phyloP scores from a whole-genome alignment of 2,888 invertebrate genomes.

The Drosophila colorata region DNA sequence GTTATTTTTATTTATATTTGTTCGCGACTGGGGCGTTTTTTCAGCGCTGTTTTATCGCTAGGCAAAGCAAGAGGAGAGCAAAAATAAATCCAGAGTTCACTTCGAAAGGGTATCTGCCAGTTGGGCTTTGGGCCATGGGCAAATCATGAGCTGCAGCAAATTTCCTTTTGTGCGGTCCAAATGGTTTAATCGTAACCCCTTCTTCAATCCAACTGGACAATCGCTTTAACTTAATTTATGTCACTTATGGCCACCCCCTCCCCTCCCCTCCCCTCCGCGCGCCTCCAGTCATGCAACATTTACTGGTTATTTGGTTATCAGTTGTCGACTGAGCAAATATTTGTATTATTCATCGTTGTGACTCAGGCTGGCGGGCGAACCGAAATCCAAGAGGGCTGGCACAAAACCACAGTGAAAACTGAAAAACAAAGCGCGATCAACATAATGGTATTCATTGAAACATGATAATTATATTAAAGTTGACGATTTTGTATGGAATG shows the following conservation, averaged over 20 bases:
- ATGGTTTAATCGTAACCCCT: background rate
- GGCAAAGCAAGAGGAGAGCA: background rate
- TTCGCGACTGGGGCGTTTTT: conserved; percentile 19
- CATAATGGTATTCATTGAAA: conserved; percentile 12
- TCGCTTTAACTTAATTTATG: conserved; percentile 12
- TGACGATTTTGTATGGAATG: conserved; percentile 1
- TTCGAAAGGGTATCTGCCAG: background rate
- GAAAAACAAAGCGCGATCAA: conserved; percentile 7
- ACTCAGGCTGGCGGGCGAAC: conserved; percentile 18
- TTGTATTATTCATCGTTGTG: conserved; percentile 52
- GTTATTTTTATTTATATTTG: background rate
- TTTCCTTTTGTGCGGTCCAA: background rate
- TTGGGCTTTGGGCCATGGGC: background rate
- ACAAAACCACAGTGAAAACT: conserved; percentile 10
- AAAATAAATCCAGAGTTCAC: too few species aligned
- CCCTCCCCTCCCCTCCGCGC: too few species aligned
- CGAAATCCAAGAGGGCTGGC: background rate
- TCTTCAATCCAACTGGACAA: background rate
- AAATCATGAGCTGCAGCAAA: background rate
- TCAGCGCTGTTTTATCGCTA: conserved; percentile 6
- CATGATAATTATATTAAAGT: conserved; percentile 40
- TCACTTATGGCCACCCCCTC: conserved; percentile 4
- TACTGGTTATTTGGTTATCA: conserved; percentile 42
- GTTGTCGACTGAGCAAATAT: conserved; percentile 37
- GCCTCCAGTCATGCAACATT: background rate